A percentile compares a stretch with the other conserved stretches of the same genome.
Evolutionary conservation across 2,797 vertebrate genomes (phyloP).

Genomic region (Heterohyrax brucei): DNA sequence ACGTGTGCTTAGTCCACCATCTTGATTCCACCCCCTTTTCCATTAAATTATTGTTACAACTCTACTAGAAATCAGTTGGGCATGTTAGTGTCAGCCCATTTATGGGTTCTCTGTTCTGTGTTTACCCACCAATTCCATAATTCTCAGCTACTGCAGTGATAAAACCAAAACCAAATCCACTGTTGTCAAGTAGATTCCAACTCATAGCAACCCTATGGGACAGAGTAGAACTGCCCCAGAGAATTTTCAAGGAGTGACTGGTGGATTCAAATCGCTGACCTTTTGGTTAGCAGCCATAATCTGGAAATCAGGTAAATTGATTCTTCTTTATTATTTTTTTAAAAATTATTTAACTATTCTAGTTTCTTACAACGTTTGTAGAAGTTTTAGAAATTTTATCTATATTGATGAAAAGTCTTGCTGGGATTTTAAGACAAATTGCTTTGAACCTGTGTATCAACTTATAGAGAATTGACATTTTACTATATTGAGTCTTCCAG

Average conservation of each 20-base stretch:
- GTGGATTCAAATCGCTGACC: no score
- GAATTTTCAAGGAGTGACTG: no score
- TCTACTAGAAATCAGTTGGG: background rate
- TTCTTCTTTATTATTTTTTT: background rate
- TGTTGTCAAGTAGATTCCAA: no score
- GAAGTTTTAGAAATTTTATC: background rate
- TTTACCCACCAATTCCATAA: no score
- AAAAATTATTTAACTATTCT: background rate
- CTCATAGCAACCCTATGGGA: no score
- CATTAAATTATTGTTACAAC: background rate
- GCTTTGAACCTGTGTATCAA: background rate
- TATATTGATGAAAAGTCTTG: background rate
- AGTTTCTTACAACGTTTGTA: background rate
- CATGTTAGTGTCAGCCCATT: background rate
- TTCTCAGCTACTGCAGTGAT: background rate
- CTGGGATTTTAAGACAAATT: background rate
- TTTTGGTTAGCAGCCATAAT: no score
- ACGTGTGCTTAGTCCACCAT: no score
- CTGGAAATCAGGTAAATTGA: background rate
- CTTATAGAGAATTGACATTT: background rate
- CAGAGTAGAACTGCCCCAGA: no score
- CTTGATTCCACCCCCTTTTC: no score
- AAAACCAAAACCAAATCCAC: background rate
- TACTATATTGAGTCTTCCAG: background rate
- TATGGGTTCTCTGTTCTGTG: background rate